Conservation (phyloP, 2,113 vertebrate species). For the Chrysemys picta region DNA sequence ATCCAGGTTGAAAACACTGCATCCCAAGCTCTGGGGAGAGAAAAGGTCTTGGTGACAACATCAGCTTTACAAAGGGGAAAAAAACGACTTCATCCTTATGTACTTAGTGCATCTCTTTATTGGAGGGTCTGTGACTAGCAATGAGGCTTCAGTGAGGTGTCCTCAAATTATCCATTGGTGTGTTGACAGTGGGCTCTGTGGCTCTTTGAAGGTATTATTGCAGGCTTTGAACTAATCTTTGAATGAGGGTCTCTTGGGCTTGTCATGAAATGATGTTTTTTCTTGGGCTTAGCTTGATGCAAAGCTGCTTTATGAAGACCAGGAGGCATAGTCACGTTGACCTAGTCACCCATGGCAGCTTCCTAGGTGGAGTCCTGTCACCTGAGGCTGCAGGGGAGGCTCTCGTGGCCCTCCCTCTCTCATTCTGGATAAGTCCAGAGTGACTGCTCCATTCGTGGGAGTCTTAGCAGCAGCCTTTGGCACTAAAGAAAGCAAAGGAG, state of each 20-base stretch:
- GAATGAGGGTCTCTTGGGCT: not conserved
- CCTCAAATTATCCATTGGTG: not conserved
- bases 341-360: not conserved
- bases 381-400: accelerated
- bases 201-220: not conserved
- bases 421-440: accelerated
- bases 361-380: not conserved
- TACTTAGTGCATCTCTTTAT: not conserved
- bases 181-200: not conserved
- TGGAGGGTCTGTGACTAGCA: not conserved
- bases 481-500: not conserved
- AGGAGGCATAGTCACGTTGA: accelerated
- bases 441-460: not conserved
- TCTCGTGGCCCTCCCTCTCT: accelerated
- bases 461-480: not conserved
- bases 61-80: not conserved
- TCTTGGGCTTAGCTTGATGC: not conserved
- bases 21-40: not conserved
- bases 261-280: not conserved
- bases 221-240: not conserved
- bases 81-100: not conserved
- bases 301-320: not conserved
- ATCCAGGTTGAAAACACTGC: not conserved
- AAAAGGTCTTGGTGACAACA: not conserved
- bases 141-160: not conserved